These are phyloP conservation scores for Meiosimyza decipiens DNA, from an alignment of 2,888 invertebrate species.

Conservation along the genomic window DNA sequence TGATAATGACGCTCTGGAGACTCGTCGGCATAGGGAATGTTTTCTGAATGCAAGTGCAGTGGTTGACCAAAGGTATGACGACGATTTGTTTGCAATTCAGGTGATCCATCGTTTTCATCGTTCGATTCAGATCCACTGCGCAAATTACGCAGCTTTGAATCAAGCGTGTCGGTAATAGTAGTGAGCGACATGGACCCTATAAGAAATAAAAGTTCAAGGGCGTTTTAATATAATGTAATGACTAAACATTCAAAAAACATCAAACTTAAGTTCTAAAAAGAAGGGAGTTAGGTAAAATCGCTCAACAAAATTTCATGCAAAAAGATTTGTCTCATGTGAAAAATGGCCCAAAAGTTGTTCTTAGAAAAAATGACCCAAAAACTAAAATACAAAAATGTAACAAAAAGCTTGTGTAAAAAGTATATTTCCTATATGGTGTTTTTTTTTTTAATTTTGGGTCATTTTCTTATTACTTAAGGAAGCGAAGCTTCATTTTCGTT, in stretches of 20 bases:
- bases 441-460: no score
- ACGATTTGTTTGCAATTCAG: slow-evolving; percentile 60
- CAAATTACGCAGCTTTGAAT: slow-evolving; percentile 82
- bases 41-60: slow-evolving; percentile 68
- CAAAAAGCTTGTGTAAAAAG: no score
- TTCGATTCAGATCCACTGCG: slow-evolving; percentile 76
- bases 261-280: neutral
- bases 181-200: slow-evolving; percentile 86
- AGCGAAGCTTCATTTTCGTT: neutral
- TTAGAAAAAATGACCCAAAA: no score
- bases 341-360: no score
- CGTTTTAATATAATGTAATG: slow-evolving; percentile 5
- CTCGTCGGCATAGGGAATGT: slow-evolving; percentile 79
- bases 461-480: neutral
- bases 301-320: neutral
- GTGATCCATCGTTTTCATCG: slow-evolving; percentile 68
- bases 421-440: no score
- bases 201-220: neutral
- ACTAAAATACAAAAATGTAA: no score
- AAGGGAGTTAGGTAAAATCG: neutral
- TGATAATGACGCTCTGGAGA: slow-evolving; percentile 70
- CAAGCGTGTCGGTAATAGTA: slow-evolving; percentile 85
- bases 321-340: no score
- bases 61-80: slow-evolving; percentile 63
- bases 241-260: slow-evolving; percentile 22